Conservation (phyloP, 2,113 vertebrate species). For the Tragelaphus buxtoni region DNA sequence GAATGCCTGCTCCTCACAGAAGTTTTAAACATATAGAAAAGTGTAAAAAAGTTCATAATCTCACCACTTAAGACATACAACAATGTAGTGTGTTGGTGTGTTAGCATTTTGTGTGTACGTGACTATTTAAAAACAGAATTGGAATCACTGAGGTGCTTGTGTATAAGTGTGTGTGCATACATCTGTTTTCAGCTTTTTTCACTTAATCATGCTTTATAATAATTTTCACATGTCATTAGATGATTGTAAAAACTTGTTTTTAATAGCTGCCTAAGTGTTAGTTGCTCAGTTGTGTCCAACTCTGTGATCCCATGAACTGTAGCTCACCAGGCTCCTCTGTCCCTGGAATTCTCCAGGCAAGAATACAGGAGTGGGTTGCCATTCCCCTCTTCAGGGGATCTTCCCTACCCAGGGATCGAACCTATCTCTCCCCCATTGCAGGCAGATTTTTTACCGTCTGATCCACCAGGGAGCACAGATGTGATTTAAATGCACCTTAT, state of each 20-base stretch:
- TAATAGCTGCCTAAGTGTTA: neutral
- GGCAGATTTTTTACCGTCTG: neutral
- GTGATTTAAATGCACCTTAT: neutral
- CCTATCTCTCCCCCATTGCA: neutral
- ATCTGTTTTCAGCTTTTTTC: neutral
- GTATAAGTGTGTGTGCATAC: rapidly evolving
- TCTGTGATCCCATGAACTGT: neutral
- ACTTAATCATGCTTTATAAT: neutral
- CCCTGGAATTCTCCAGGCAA: neutral
- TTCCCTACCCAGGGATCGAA: neutral
- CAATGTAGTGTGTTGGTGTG: neutral
- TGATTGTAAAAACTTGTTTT: neutral
- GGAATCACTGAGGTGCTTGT: neutral
- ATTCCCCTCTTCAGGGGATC: neutral
- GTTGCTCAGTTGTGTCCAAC: neutral
- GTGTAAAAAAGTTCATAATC: neutral
- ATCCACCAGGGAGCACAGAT: neutral
- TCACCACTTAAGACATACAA: neutral
- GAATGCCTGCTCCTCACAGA: neutral
- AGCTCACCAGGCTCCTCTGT: neutral
- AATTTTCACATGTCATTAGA: neutral
- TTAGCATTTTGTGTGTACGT: neutral
- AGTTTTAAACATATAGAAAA: neutral
- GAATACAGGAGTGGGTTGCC: neutral
- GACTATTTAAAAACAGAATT: slow-evolving; percentile 20